These are phyloP conservation scores for Sipha maydis DNA, from an alignment of 2,888 invertebrate species.

Conservation along the genomic window DNA sequence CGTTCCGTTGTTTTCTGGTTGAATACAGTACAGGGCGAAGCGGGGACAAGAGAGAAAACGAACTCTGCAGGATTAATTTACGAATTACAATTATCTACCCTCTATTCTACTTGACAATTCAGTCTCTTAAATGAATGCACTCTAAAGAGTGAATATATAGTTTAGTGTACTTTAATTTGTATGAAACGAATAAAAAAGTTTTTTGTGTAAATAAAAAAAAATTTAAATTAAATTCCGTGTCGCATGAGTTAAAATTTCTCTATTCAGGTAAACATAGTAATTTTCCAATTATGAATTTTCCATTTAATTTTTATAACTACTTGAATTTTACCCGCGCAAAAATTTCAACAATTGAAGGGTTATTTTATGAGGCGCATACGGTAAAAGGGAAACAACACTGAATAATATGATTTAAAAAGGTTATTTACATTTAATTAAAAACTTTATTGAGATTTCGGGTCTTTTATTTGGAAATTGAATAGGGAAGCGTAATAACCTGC, in stretches of 20 bases:
- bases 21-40: slow-evolving; percentile 22
- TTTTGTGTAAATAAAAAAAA: neutral
- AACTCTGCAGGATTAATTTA: slow-evolving; percentile 55
- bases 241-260: no score
- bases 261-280: no score
- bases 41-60: slow-evolving; percentile 38
- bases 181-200: neutral
- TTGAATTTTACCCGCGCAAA: neutral
- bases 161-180: neutral
- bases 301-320: neutral
- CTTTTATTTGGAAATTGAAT: slow-evolving; percentile 27
- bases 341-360: neutral
- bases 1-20: slow-evolving; percentile 60
- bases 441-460: slow-evolving; percentile 27
- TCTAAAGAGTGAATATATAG: neutral
- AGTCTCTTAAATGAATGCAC: slow-evolving; percentile 16
- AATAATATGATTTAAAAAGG: neutral
- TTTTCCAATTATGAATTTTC: neutral
- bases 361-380: neutral
- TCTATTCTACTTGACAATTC: slow-evolving; percentile 36
- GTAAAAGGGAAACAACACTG: neutral
- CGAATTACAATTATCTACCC: slow-evolving; percentile 56
- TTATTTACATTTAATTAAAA: slow-evolving; percentile 50
- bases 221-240: neutral
- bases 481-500: neutral